phyloP scores from a whole-genome alignment of 2,797 vertebrate species.

The Perodicticus potto region DNA sequence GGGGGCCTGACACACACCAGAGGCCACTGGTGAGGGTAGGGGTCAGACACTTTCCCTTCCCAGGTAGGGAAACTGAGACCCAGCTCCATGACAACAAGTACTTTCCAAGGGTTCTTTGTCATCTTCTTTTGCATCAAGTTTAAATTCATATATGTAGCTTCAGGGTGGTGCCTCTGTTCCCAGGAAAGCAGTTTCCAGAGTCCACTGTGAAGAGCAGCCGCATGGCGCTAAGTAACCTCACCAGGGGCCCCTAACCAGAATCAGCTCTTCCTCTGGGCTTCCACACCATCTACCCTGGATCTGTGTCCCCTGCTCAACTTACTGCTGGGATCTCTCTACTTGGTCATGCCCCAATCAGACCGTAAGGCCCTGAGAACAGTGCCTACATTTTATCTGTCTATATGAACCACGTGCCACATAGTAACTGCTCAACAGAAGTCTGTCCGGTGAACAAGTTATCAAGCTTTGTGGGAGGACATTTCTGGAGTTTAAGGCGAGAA shows the following conservation, averaged over 20 bases:
- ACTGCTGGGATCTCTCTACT: neutral
- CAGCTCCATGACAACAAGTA: neutral
- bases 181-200: neutral
- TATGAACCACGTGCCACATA: neutral
- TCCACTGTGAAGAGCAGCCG: neutral
- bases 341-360: neutral
- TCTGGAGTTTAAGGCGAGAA: neutral
- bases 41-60: neutral
- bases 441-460: neutral
- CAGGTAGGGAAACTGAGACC: neutral
- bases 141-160: neutral
- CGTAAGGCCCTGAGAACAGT: neutral
- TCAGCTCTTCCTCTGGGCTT: neutral
- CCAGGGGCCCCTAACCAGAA: accelerated
- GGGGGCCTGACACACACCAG: neutral
- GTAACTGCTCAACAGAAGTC: neutral
- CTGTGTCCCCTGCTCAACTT: neutral
- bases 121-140: neutral
- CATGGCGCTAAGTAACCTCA: neutral
- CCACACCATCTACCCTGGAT: too few relatives aligned
- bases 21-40: neutral
- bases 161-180: neutral
- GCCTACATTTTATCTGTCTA: neutral
- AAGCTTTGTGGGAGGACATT: neutral
- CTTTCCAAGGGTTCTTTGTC: neutral